These are phyloP conservation scores for Anoura caudifer DNA, from an alignment of 2,113 vertebrate species.

Conservation along the genomic window DNA sequence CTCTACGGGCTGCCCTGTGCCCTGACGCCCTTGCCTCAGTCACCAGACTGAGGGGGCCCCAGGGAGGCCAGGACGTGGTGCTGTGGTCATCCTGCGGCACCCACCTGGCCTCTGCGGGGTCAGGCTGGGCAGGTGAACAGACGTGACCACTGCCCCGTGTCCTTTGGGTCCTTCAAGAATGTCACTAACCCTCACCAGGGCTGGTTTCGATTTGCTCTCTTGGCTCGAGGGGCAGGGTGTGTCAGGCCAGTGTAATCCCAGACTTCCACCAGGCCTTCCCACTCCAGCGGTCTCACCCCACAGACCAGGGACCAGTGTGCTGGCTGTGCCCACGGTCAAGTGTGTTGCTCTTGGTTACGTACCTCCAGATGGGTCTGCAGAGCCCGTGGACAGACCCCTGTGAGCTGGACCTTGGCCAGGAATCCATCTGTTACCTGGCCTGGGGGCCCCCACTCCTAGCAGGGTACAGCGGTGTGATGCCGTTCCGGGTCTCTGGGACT, in stretches of 20 bases:
- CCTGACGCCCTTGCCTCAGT: not conserved
- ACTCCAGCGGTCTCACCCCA: not conserved
- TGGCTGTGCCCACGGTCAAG: not conserved
- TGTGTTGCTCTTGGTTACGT: fast-evolving
- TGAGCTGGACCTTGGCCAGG: not conserved
- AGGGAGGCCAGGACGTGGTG: not conserved
- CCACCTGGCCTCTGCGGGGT: not conserved
- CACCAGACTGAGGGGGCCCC: not conserved
- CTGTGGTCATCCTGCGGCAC: not conserved
- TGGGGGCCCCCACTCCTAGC: fast-evolving
- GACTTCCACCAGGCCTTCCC: not conserved
- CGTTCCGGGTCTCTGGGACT: not conserved
- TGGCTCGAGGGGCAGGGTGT: not conserved
- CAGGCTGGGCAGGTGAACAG: not conserved
- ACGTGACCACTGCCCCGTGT: fast-evolving
- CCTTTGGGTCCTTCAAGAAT: not conserved
- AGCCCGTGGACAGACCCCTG: not conserved
- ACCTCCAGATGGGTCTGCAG: not conserved
- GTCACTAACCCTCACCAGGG: not conserved
- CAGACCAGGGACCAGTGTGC: not conserved
- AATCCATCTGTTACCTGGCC: not conserved
- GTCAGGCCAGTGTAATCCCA: not conserved
- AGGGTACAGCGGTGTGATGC: fast-evolving
- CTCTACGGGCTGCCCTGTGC: not conserved
- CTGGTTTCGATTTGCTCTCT: not conserved